phyloP scores from a whole-genome alignment of 2,888 invertebrate genomes.

The Drosophila nr. perissopoda region DNA sequence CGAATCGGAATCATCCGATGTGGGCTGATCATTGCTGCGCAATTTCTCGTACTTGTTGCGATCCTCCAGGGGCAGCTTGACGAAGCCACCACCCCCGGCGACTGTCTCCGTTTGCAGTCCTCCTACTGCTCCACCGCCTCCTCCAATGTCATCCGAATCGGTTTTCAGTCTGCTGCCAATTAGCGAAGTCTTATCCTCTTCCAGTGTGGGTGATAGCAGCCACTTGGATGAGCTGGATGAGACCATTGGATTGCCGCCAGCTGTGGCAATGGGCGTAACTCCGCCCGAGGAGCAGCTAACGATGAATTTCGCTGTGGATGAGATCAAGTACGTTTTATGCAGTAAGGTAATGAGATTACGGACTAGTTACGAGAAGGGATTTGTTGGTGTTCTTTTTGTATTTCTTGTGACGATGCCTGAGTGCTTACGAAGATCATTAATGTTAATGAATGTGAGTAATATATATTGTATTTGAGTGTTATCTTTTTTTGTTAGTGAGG shows the following conservation, averaged over 20 bases:
- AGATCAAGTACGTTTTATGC: conserved; percentile 85
- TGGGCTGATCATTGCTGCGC: conserved; percentile 87
- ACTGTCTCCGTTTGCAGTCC: conserved; percentile 25
- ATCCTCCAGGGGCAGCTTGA: conserved; percentile 88
- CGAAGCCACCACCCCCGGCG: conserved; percentile 84
- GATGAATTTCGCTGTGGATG: conserved; percentile 79
- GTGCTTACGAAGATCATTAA: background rate
- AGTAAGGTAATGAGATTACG: conserved; percentile 83
- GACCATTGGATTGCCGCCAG: conserved; percentile 55
- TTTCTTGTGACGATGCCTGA: background rate
- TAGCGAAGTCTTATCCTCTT: conserved; percentile 84
- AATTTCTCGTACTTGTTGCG: conserved; percentile 92
- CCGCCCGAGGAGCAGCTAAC: conserved; percentile 61
- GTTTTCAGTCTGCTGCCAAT: conserved; percentile 81
- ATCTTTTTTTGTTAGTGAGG: conserved; percentile 1
- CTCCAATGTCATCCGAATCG: conserved; percentile 76
- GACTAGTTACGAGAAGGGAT: conserved; percentile 37
- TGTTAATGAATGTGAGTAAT: conserved; percentile 33
- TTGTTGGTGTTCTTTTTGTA: background rate
- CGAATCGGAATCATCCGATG: conserved; percentile 86
- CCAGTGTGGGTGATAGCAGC: conserved; percentile 84
- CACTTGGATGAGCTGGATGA: conserved; percentile 84
- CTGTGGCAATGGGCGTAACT: conserved; percentile 42
- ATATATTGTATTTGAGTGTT: conserved; percentile 1
- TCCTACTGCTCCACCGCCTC: conserved; percentile 28